Evolutionary conservation across 92 coral and sea anemone species (phyloP), one percentile per base, ranked within the genome.

Genomic region (Epizoanthus stellaris): DNA sequence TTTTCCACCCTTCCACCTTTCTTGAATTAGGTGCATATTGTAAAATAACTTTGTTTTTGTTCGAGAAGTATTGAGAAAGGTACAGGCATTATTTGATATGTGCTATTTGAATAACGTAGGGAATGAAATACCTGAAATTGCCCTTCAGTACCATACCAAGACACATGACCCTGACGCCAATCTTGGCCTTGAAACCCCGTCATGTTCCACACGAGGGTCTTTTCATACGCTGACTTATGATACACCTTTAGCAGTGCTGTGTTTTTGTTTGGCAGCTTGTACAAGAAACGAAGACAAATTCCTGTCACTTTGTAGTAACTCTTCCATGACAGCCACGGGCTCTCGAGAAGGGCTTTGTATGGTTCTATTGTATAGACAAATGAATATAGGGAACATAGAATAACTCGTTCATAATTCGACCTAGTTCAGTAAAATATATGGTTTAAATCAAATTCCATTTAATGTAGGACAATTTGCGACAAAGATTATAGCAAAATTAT

Each of bases 281-380:
- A 73, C 4, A 21, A 38, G 42, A 73, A 73, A 15, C 77, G 77
- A 47, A 73, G 62, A 73, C 77, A 73, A 15, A 73, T 25, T 20
- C 77, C 77, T 20, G 6, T 73, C 19, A 19, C 3, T 36, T 73
- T 12, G 77, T 73, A 73, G 54, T 45, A 49, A 25, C 60, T 6
- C 61, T 73, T 47, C 77, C 77, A 73, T 17, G 62, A 20, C 53
- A 73, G 16, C 47, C 21, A 9, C 77, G 77, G 77, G 60, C 77
- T 73, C 21, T 73, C 77, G 52, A 73, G 77, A 21, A 5, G n/a
- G 17, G 61, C 77, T 40, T 1, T 40, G 3, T 42, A 49, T n/a
- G 77, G 60, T 11, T 73, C 77, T 2, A 45, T 19, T 15, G 52
- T 3, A 61, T 45, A 73, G 20, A 61, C 61, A 19, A 73, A 73